phyloP scores from a whole-genome alignment of 2,888 invertebrate species.

The Quadroppia sp. region DNA sequence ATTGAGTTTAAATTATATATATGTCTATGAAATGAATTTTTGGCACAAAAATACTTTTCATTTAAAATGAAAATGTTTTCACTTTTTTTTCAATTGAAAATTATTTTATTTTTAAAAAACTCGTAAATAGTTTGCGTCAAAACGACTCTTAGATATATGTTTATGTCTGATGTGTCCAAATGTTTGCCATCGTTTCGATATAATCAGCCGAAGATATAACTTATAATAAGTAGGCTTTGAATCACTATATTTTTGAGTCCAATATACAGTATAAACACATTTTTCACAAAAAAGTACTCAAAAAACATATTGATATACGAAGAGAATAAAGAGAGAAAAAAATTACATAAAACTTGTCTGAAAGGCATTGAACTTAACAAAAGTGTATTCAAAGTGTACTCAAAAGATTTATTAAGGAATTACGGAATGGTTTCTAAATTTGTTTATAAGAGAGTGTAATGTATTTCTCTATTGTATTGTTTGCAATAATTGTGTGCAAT shows the following conservation, averaged over 20 bases:
- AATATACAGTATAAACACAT: background rate
- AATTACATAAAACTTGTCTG: background rate
- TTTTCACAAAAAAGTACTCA: too few relatives aligned
- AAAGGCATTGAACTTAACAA: constrained; percentile 20
- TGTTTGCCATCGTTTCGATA: background rate
- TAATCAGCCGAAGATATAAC: background rate
- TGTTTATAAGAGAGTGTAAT: too few relatives aligned
- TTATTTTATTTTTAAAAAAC: background rate
- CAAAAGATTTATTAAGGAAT: constrained; percentile 5
- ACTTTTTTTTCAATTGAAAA: too few relatives aligned
- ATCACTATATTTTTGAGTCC: background rate
- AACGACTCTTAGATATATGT: too few relatives aligned
- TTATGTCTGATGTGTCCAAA: background rate
- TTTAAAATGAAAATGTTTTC: too few relatives aligned
- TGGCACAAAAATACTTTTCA: too few relatives aligned
- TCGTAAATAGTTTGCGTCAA: constrained; percentile 8
- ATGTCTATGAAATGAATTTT: too few relatives aligned
- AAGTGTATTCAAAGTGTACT: background rate
- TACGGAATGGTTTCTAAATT: background rate
- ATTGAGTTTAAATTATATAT: too few relatives aligned
- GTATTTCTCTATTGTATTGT: background rate
- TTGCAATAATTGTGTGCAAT: background rate
- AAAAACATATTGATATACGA: background rate
- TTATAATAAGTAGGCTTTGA: background rate
- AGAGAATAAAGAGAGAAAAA: background rate